Conservation (phyloP, 2,797 vertebrate genomes). For the Rhinoraja longicauda region DNA sequence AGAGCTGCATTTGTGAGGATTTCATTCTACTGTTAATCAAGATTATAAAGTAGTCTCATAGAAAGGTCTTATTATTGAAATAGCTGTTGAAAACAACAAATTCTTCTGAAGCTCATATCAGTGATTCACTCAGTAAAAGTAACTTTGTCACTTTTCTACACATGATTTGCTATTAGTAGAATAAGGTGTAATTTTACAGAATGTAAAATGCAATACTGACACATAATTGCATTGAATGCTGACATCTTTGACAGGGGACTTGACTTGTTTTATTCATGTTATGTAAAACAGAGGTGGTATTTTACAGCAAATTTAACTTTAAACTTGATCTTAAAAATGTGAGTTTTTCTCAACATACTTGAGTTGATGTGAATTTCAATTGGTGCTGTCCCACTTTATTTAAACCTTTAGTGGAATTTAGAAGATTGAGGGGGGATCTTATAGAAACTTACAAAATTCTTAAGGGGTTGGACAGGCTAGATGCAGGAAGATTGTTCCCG, state of each 20-base stretch:
- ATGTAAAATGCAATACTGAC: constrained; percentile 29
- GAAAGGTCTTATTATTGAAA: constrained; percentile 10
- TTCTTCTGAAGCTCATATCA: constrained; percentile 22
- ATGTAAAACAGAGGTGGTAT: constrained; percentile 32
- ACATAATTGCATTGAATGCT: constrained; percentile 34
- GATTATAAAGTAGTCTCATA: constrained; percentile 29
- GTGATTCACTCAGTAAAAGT: constrained; percentile 11
- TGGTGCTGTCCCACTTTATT: background rate
- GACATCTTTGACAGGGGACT: constrained; percentile 36
- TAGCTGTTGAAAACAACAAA: constrained; percentile 29
- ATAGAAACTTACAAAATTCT: no score
- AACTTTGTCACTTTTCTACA: constrained; percentile 36
- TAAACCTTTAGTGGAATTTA: no score
- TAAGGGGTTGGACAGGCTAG: no score
- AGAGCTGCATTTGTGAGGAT: background rate
- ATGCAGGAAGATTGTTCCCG: no score
- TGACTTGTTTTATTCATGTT: constrained; percentile 35
- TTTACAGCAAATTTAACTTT: constrained; percentile 31
- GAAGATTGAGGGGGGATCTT: no score
- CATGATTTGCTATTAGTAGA: constrained; percentile 37
- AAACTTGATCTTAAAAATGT: background rate
- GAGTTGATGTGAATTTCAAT: background rate
- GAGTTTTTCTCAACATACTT: background rate
- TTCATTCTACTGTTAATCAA: constrained; percentile 3
- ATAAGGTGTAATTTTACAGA: constrained; percentile 37